A percentile compares a stretch with the other conserved stretches of the same genome.
These are phyloP conservation scores for Argyresthia goedartella DNA, from an alignment of 2,888 invertebrate species.

Conservation along the genomic window DNA sequence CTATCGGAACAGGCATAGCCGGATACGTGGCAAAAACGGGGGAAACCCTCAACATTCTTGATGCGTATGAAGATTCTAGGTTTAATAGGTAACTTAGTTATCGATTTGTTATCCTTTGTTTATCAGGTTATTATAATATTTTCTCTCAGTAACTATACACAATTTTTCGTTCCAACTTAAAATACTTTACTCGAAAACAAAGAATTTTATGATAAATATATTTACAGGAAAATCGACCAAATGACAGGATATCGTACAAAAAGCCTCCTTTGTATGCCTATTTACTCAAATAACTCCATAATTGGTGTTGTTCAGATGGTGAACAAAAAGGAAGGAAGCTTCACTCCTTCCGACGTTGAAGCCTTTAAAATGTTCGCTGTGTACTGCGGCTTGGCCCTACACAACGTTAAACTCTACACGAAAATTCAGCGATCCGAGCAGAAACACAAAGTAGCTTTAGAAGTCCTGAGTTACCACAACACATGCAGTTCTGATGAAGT, in stretches of 20 bases:
- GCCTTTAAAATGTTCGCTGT: slow-evolving; percentile 88
- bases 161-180: too few relatives aligned
- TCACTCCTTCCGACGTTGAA: slow-evolving; percentile 79
- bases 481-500: slow-evolving; percentile 83
- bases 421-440: slow-evolving; percentile 86
- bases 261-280: slow-evolving; percentile 89
- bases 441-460: slow-evolving; percentile 84
- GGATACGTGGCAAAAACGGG: slow-evolving; percentile 86
- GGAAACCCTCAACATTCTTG: slow-evolving; percentile 83
- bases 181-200: too few relatives aligned
- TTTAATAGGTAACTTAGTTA: slow-evolving; percentile 70
- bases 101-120: not conserved
- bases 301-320: slow-evolving; percentile 94
- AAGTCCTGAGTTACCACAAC: slow-evolving; percentile 87
- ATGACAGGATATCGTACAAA: slow-evolving; percentile 78
- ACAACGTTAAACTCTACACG: slow-evolving; percentile 88
- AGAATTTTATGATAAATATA: not conserved
- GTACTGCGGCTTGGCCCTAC: slow-evolving; percentile 87
- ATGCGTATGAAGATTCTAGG: slow-evolving; percentile 83
- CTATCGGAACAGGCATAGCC: slow-evolving; percentile 83
- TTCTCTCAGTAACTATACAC: too few relatives aligned
- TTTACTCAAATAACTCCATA: slow-evolving; percentile 81
- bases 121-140: not conserved
- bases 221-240: slow-evolving; percentile 72
- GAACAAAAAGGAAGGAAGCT: slow-evolving; percentile 69